Evolutionary conservation across 2,113 vertebrate species (phyloP), one percentile per base, ranked within the genome.

Genomic region (Nerophis lumbriciformis): DNA sequence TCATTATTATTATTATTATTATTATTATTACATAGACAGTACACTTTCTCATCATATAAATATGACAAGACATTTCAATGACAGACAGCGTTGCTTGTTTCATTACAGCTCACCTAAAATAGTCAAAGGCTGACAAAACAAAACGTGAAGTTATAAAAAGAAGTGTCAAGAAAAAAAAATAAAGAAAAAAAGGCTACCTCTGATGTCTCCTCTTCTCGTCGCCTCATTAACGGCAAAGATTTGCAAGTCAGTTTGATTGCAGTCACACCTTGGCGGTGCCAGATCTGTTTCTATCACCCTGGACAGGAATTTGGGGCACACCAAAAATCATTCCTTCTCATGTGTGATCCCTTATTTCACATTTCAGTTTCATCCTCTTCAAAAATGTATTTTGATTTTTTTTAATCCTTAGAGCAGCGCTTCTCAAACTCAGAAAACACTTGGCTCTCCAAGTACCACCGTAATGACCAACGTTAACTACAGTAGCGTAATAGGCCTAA

Each of bases 51-150:
- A 10, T 69, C 39, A 67, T 68, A 72, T 72, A 53, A 72, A 77
- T 49, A 76, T 57, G 44, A 63, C 52, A 68, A 59, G 59, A 77
- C 73, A 80, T 74, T 72, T 64, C 53, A 62, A 63, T 65, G 61
- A 70, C 55, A 6, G 68, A 61, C 66, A 19, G 71, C 59, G 68
- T 69, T 54, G 66, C 63, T 67, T 61, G 69, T 79, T 82, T 69
- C 56, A 74, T 78, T 72, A 69, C 57, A 68, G 80, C 50, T 57
- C 60, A 61, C 69, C 83, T 80, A 82, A 82, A 88, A 85, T 77
- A 78, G 75, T 82, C 78, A 79, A 63, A 65, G 68, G 70, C 38
- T 65, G 80, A 80, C 67, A 68, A 59, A 81, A 71, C 69, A 71
- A 57, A 7, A 57, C 13, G n/a, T 44, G 44, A 39, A 21, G 55